Evolutionary conservation across 2,888 invertebrate species (phyloP).

Genomic region (Cephus pulcher): DNA sequence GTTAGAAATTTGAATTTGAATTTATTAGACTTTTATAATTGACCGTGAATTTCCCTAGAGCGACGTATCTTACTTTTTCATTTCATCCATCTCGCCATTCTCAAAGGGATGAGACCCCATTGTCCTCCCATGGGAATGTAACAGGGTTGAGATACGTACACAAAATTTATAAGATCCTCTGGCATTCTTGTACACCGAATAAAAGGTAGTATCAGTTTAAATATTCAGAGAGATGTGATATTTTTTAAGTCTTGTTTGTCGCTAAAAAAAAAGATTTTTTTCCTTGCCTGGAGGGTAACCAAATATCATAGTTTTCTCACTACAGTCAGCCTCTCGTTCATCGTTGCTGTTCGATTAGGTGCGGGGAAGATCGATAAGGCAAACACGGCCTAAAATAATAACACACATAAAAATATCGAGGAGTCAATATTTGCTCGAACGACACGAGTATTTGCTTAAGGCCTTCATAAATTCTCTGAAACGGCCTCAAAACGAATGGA

Average conservation of each 20-base stretch:
- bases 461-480: constrained; percentile 2
- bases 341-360: background rate
- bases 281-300: background rate
- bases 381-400: constrained; percentile 1
- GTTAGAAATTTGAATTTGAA: background rate
- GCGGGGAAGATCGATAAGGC: background rate
- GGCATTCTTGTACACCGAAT: background rate
- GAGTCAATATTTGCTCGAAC: constrained; percentile 1
- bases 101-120: background rate
- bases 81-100: background rate
- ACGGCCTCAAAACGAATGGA: background rate
- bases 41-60: background rate
- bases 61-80: background rate
- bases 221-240: background rate
- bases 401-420: background rate
- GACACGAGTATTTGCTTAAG: constrained; percentile 7
- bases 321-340: background rate
- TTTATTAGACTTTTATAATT: background rate
- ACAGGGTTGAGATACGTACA: background rate
- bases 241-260: background rate
- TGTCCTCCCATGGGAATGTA: background rate
- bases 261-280: background rate
- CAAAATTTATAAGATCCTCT: background rate
- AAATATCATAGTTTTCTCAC: background rate
- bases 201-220: background rate